These are phyloP conservation scores for Xylocopa sonorina DNA, from an alignment of 1,140 invertebrate species.

Conservation along the genomic window DNA sequence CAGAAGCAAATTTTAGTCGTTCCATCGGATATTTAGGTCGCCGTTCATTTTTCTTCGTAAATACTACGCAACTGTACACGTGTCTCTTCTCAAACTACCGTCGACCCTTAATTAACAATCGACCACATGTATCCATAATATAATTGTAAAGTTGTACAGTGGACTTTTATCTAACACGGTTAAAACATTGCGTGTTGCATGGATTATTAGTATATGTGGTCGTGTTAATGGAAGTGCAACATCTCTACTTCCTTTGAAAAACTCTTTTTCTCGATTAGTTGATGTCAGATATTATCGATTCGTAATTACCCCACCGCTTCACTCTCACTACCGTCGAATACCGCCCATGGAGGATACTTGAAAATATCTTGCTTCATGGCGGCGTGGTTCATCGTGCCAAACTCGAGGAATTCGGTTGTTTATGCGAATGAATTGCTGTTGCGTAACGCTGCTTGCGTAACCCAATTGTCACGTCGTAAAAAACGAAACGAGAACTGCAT, in stretches of 20 bases:
- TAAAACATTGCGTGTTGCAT: too few relatives aligned
- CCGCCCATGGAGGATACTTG: conserved; percentile 7
- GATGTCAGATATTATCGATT: background rate
- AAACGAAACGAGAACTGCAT: background rate
- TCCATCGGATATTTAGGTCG: too few relatives aligned
- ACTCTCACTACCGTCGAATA: background rate
- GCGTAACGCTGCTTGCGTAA: conserved; percentile 37
- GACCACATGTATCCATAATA: too few relatives aligned
- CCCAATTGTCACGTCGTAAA: conserved; percentile 27
- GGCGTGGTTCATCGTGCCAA: conserved; percentile 45
- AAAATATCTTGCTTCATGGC: conserved; percentile 33
- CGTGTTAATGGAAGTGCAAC: background rate
- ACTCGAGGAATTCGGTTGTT: conserved; percentile 38
- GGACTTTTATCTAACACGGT: too few relatives aligned
- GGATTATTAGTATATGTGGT: too few relatives aligned
- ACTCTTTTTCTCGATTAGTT: background rate
- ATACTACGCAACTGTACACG: too few relatives aligned
- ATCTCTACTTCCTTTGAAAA: background rate
- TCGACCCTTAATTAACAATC: too few relatives aligned
- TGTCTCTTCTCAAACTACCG: too few relatives aligned
- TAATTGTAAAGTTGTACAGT: too few relatives aligned
- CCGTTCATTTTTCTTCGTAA: too few relatives aligned
- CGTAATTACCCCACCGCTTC: background rate
- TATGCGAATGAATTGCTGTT: conserved; percentile 36
- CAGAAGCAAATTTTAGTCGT: too few relatives aligned